Base-by-base conservation (phyloP, 2,113 vertebrate species). In the Fulica atra region DNA sequence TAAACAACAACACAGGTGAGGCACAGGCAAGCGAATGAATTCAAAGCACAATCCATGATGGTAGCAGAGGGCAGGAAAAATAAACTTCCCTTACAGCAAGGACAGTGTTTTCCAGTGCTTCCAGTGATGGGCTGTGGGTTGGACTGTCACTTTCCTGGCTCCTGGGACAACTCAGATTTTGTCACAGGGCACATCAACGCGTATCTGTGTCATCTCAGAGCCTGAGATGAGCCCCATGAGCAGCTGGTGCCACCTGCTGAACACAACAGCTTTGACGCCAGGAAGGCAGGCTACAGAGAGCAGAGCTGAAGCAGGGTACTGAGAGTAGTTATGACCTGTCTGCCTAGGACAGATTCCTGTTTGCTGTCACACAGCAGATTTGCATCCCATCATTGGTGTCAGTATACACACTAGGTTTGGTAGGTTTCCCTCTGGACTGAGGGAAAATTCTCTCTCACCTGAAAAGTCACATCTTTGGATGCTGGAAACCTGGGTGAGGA, bases 191-290 rank as follows among this genome's bases (percentile, higher is more conserved):
- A 16, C 28, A 33, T n/a, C 26, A n/a, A 16, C 36, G 24, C 36
- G 57, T 13, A 26, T 50, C n/a, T 9, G 25, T 26, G 59, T 56
- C 72, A 11, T 18, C 26, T 5, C 1, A 6, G 25, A 69, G 44
- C 54, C n/a, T 48, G 31, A 46, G 5, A 42, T 56, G 79, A n/a
- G n/a, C n/a, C n/a, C 31, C 1, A 1, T 0, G 6, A 84, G 74
- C 63, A 28, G 50, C 33, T 87, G 84, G 50, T 95, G 95, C 92
- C 95, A 96, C 71, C 95, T 97, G 88, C 88, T 82, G 96, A 80
- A 61, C 74, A n/a, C 33, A 76, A 26, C 12, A 74, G 77, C 64
- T 70, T 35, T 50, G 31, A 42, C 25, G 36, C 25, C 66, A 56
- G 77, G 56, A 21, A 77, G 56, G 35, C 51, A 66, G 57, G 48